A percentile compares a stretch with the other conserved stretches of the same genome.
phyloP scores from a whole-genome alignment of 2,888 invertebrate genomes.

The Campoletis raptor region DNA sequence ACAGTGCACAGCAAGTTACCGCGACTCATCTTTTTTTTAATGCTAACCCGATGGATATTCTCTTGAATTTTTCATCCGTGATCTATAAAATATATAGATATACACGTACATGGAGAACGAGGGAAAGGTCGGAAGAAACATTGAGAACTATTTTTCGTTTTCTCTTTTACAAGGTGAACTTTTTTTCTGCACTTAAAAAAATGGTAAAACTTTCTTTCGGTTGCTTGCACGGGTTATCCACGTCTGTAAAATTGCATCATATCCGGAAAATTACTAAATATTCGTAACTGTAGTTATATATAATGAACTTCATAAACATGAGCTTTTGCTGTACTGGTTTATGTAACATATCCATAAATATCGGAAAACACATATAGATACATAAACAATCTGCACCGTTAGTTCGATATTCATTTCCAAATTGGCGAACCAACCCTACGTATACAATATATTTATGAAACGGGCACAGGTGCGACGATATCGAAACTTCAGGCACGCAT shows the following conservation, averaged over 20 bases:
- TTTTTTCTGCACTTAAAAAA: constrained; percentile 23
- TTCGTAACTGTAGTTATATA: constrained; percentile 14
- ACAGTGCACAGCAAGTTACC: constrained; percentile 41
- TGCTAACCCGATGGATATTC: constrained; percentile 50
- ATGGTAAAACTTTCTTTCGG: background rate
- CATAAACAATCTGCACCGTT: background rate
- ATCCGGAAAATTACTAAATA: constrained; percentile 29
- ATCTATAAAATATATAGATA: constrained; percentile 42
- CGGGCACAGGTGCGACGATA: constrained; percentile 46
- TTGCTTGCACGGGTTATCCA: background rate
- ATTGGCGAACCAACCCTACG: constrained; percentile 18
- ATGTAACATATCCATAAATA: background rate
- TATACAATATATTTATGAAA: constrained; percentile 56
- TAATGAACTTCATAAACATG: constrained; percentile 44
- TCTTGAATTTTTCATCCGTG: constrained; percentile 69
- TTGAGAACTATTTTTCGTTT: constrained; percentile 45
- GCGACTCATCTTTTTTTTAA: constrained; percentile 45
- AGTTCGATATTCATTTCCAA: constrained; percentile 56
- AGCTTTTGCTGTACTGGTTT: background rate
- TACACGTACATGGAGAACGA: background rate
- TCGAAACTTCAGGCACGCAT: constrained; percentile 14
- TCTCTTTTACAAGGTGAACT: constrained; percentile 24
- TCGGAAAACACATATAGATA: background rate
- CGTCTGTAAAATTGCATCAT: background rate
- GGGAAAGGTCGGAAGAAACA: background rate